These are phyloP conservation scores for Zaprionus nigranus DNA, from an alignment of 1,140 invertebrate genomes.

Conservation along the genomic window DNA sequence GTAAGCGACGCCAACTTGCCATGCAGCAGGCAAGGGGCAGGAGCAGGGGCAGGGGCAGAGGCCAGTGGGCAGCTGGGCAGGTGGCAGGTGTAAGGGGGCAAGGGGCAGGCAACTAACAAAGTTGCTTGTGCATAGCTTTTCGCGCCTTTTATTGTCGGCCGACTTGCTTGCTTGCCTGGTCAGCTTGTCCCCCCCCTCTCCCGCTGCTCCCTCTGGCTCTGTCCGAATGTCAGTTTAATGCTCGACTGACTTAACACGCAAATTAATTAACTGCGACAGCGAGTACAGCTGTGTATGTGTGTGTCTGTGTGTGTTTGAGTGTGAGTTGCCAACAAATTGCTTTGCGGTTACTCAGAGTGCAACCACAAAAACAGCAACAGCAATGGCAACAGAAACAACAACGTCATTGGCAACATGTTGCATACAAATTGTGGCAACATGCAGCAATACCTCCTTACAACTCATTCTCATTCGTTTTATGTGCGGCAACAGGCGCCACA, in stretches of 20 bases:
- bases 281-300: slow-evolving; percentile 24
- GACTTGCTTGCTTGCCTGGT: not conserved
- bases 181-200: slow-evolving; percentile 21
- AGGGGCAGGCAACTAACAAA: slow-evolving; percentile 22
- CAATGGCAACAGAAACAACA: not conserved
- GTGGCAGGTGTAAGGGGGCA: not conserved
- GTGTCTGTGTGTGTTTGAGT: slow-evolving; percentile 16
- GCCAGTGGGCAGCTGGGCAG: too few relatives aligned
- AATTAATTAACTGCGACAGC: slow-evolving; percentile 59
- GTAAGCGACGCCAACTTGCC: slow-evolving; percentile 58
- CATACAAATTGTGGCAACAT: slow-evolving; percentile 62
- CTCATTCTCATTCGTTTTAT: slow-evolving; percentile 35
- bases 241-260: slow-evolving; percentile 56
- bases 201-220: slow-evolving; percentile 11
- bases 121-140: slow-evolving; percentile 38
- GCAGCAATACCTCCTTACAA: slow-evolving; percentile 48
- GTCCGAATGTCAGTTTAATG: slow-evolving; percentile 53
- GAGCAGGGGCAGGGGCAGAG: not conserved
- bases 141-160: slow-evolving; percentile 47
- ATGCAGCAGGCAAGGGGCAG: slow-evolving; percentile 1
- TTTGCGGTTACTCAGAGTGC: slow-evolving; percentile 40
- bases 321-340: slow-evolving; percentile 56
- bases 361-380: slow-evolving; percentile 27
- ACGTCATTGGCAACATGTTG: slow-evolving; percentile 56
- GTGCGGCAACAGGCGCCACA: slow-evolving; percentile 12